A percentile compares a stretch with the other conserved stretches of the same genome.
Conservation (phyloP, 1,140 invertebrate species). For the Panulirus ornatus region DNA sequence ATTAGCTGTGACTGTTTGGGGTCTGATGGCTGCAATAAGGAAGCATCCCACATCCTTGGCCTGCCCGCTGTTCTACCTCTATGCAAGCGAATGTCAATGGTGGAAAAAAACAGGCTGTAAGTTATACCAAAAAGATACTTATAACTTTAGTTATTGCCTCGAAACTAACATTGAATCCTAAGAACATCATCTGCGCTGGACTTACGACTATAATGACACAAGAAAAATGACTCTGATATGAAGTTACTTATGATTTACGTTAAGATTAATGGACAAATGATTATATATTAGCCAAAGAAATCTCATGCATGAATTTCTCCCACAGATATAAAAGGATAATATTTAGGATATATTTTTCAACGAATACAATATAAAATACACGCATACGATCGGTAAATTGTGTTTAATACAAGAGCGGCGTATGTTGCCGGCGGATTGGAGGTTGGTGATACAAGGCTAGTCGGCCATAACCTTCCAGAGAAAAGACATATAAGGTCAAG, state of each 20-base stretch:
- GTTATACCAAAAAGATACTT: slow-evolving; percentile 56
- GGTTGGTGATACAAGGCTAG: neutral
- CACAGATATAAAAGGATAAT: slow-evolving; percentile 40
- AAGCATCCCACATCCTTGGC: neutral
- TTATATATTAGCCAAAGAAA: slow-evolving; percentile 67
- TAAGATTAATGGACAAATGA: slow-evolving; percentile 58
- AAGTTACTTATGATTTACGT: slow-evolving; percentile 65
- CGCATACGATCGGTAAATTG: slow-evolving; percentile 1
- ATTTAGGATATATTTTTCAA: slow-evolving; percentile 27
- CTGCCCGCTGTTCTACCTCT: neutral
- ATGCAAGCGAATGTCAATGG: slow-evolving; percentile 8
- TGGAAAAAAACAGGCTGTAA: slow-evolving; percentile 10
- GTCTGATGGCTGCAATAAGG: neutral
- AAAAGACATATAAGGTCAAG: slow-evolving; percentile 10
- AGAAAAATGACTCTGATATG: slow-evolving; percentile 67
- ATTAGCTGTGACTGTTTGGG: neutral
- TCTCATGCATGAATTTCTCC: slow-evolving; percentile 59
- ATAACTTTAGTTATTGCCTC: slow-evolving; percentile 51
- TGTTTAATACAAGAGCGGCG: neutral
- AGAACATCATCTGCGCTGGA: slow-evolving; percentile 37
- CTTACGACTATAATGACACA: slow-evolving; percentile 70
- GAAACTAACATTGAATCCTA: slow-evolving; percentile 45
- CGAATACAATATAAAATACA: slow-evolving; percentile 52
- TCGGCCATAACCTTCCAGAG: neutral
- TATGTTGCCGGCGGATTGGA: neutral